Base-by-base conservation (phyloP, 2,888 invertebrate species). In the Dolomedes plantarius region DNA sequence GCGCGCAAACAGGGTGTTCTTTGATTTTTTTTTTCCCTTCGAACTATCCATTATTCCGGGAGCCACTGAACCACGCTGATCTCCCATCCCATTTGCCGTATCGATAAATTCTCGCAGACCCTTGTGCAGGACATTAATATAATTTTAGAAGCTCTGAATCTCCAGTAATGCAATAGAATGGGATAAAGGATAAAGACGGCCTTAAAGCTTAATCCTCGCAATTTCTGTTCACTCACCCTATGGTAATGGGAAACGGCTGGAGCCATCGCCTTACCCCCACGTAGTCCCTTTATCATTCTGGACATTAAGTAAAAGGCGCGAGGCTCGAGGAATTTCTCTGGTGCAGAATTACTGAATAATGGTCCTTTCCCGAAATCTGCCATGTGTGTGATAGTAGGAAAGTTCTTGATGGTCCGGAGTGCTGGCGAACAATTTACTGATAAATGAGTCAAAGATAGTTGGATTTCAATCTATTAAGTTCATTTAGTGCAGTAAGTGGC, bases 281-380 rank as follows among this genome's bases (percentile, higher is more conserved):
- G 19, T 19, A 56, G 50, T 67, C 77, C 77, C 77, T 85, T 85
- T 85, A 85, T 85, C 83, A 85, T 85, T 78, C 73, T 77, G 83
- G 77, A 85, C 83, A 85, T 85, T 85, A 85, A 85, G 83, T 77
- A 85, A 85, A 85, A 85, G 83, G 76, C 62, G 56, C 23, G 62
- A 41, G n/a, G 82, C 7, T 56, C 19, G 16, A 5, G 56, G 56
- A 56, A 56, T 23, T 56, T 56, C 56, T n/a, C n/a, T 56, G 56
- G 56, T 56, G 56, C 56, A 56, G 56, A 56, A 56, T 56, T 56
- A 56, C 56, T 56, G 56, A 56, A 56, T 56, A 56, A 56, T 56
- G 56, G 56, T 56, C 3, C 56, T 23, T 16, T 7, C 5, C 46
- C 9, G 41, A 56, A 56, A 56, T 56, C 56, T 56, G 23, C 56